Base-by-base conservation (phyloP, 2,797 vertebrate species). In the Oophaga sylvatica region DNA sequence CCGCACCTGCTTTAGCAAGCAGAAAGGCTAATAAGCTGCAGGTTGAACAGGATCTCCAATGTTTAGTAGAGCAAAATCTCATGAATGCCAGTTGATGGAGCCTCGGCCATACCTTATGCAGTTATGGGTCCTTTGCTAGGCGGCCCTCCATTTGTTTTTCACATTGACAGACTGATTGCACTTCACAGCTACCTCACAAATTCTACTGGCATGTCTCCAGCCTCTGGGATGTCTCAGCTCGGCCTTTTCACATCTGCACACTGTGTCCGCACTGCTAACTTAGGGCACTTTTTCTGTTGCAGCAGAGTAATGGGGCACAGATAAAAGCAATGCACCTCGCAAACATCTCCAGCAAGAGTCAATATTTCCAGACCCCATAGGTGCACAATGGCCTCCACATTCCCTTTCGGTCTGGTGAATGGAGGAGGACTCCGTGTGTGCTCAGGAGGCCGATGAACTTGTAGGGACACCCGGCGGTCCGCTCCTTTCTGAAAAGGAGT, bases 161-260 rank as follows among this genome's bases (percentile, higher is more conserved):
- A n/a, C 16, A 48, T 56, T 78, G 60, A 78, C 88, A 78, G 63
- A 62, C 80, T 53, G 71, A 60, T 81, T 78, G 68, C n/a, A 6
- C 35, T 78, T 82, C 19, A 57, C 41, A 13, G 70, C 65, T 84
- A 88, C 71, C 87, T 82, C 84, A 68, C 56, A 89, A 70, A 86
- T 89, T 86, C 88, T 80, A 73, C 80, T 87, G 88, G 88, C 88
- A 19, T 48, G 2, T 5, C 53, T 83, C 80, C 88, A 86, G 12
- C 2, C 41, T 20, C 53, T 73, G 80, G 31, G 63, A 83, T 83
- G 67, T 73, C 13, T 48, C 56, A 85, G 68, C 56, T 41, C 78
- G 26, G 71, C 15, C 80, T 22, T 11, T 80, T 88, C 87, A 17
- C 60, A 59, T 62, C 53, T 79, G 7, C 48, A 68, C n/a, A 20